Conservation (phyloP, 2,888 invertebrate genomes). For the Andrena praecox region DNA sequence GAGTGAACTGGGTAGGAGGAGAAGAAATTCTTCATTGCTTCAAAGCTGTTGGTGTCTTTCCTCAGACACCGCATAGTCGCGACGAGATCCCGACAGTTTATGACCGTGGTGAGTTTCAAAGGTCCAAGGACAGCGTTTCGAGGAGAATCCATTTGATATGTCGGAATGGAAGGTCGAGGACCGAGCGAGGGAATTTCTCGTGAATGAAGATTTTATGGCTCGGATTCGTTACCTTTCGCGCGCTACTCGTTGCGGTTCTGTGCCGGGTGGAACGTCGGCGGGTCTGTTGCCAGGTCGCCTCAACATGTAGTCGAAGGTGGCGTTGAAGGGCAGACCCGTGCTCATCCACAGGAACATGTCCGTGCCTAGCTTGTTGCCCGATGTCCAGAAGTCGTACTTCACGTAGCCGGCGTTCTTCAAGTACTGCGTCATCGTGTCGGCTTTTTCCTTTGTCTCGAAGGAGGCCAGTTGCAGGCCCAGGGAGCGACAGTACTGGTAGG, state of each 20-base stretch:
- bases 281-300: conserved; percentile 86
- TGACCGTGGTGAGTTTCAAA: neutral
- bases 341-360: conserved; percentile 97
- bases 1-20: too few species aligned
- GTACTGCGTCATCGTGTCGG: conserved; percentile 93
- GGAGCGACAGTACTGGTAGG: conserved; percentile 95
- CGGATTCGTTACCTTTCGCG: conserved; percentile 88
- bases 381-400: conserved; percentile 95
- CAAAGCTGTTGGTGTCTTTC: too few species aligned
- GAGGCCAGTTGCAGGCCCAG: conserved; percentile 94
- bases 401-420: conserved; percentile 93
- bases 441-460: conserved; percentile 94
- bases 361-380: conserved; percentile 94
- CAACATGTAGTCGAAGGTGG: conserved; percentile 94
- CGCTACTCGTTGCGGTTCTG: conserved; percentile 92
- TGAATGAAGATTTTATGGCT: neutral
- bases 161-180: neutral
- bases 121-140: too few species aligned
- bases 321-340: conserved; percentile 94
- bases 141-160: neutral
- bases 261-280: conserved; percentile 89
- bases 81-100: too few species aligned
- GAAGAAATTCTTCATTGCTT: too few species aligned
- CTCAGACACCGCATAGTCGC: too few species aligned
- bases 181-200: neutral